phyloP scores from a whole-genome alignment of 2,797 vertebrate genomes.

The Falco concolor region DNA sequence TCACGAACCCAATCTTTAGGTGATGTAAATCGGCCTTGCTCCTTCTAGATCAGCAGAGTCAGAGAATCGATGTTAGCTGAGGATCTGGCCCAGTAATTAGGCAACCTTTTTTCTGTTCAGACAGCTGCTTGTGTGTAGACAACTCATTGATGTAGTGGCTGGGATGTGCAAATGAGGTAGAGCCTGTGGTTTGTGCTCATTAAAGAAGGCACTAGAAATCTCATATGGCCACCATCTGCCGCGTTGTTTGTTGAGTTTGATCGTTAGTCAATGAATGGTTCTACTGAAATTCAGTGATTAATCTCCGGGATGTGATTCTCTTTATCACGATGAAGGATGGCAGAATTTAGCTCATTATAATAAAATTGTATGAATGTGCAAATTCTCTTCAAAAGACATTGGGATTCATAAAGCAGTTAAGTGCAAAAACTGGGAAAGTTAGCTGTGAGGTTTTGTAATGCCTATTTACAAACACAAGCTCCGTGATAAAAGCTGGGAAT shows the following conservation, averaged over 20 bases:
- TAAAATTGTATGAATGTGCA: background rate
- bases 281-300: background rate
- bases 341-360: background rate
- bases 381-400: background rate
- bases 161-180: background rate
- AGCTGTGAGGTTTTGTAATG: background rate
- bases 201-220: background rate
- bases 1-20: rapidly evolving
- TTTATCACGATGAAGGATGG: background rate
- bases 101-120: background rate
- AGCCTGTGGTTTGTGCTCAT: background rate
- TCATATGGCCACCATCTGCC: background rate
- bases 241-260: slow-evolving; percentile 3
- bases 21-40: background rate
- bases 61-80: background rate
- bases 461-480: slow-evolving; percentile 18
- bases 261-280: background rate
- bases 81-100: background rate
- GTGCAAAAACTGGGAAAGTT: background rate
- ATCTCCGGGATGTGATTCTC: background rate
- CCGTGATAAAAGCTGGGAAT: background rate
- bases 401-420: background rate
- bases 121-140: background rate
- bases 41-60: too few relatives aligned
- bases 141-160: background rate